Percentiles rank a stretch among this genome's conserved stretches.
Conservation (phyloP, 2,113 vertebrate genomes). For the Numenius arquata region DNA sequence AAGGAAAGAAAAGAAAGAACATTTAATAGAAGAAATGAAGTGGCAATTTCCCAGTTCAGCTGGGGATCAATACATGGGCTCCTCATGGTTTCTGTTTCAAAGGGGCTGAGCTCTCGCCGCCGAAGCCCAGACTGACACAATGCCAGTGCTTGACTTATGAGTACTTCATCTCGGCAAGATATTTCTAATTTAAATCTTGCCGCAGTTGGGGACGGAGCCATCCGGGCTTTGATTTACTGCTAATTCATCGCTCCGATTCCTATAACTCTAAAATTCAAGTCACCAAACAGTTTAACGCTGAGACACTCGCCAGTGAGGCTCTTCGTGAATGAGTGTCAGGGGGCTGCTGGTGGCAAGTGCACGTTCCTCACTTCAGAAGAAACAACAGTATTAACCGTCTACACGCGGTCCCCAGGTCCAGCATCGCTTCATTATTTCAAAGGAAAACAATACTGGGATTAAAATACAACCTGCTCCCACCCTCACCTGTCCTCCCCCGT, state of each 20-base stretch:
- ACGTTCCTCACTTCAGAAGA: neutral
- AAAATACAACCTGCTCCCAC: neutral
- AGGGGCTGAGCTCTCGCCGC: neutral
- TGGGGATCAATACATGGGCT: constrained; percentile 29
- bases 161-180: constrained; percentile 42
- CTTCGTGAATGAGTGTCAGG: neutral
- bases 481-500: neutral
- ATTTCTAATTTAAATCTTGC: constrained; percentile 70
- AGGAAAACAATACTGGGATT: neutral
- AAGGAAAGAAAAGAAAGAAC: neutral
- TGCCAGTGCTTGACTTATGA: constrained; percentile 48
- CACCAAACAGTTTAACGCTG: constrained; percentile 58
- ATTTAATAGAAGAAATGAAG: constrained; percentile 34
- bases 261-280: constrained; percentile 66
- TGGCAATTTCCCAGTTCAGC: constrained; percentile 49
- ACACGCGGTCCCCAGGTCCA: fast-evolving
- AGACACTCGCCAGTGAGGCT: constrained; percentile 14
- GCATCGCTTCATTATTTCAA: neutral
- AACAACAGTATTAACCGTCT: neutral
- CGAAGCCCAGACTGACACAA: constrained; percentile 27
- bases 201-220: constrained; percentile 49
- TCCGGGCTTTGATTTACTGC: constrained; percentile 73
- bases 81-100: constrained; percentile 32
- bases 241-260: constrained; percentile 56
- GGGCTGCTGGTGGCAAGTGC: constrained; percentile 34